These are phyloP conservation scores for Exocentrus adspersus DNA, from an alignment of 2,888 invertebrate genomes.

Conservation along the genomic window DNA sequence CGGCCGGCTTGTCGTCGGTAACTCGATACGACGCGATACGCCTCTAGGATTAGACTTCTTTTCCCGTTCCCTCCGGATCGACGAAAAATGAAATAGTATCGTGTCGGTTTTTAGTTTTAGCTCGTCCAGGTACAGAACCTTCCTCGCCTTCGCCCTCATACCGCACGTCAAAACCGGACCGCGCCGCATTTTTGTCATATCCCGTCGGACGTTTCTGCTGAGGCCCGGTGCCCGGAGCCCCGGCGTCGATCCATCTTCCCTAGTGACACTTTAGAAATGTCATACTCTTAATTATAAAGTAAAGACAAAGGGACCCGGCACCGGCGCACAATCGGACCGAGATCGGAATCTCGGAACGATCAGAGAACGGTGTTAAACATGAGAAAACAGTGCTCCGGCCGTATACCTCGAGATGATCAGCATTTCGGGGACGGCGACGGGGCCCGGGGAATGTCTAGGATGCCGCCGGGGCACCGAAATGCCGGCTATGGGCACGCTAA, in stretches of 20 bases:
- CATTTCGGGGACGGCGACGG: conserved; percentile 41
- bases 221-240: too few relatives aligned
- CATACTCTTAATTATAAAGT: conserved; percentile 53
- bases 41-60: background rate
- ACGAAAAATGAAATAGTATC: too few relatives aligned
- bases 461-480: conserved; percentile 47
- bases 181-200: background rate
- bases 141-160: too few relatives aligned
- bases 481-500: conserved; percentile 48
- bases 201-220: too few relatives aligned
- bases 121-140: too few relatives aligned
- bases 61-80: too few relatives aligned
- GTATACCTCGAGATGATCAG: conserved; percentile 40
- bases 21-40: background rate
- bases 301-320: conserved; percentile 41
- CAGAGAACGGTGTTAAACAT: conserved; percentile 49
- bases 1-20: conserved; percentile 15
- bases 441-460: conserved; percentile 46
- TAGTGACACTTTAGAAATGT: conserved; percentile 52
- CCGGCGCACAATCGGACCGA: conserved; percentile 38
- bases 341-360: conserved; percentile 44
- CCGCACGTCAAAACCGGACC: too few relatives aligned
- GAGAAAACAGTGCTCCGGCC: conserved; percentile 45
- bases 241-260: conserved; percentile 46
- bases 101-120: too few relatives aligned